Conservation (phyloP, 1,140 invertebrate genomes). For the Anoplolepis gracilipes region DNA sequence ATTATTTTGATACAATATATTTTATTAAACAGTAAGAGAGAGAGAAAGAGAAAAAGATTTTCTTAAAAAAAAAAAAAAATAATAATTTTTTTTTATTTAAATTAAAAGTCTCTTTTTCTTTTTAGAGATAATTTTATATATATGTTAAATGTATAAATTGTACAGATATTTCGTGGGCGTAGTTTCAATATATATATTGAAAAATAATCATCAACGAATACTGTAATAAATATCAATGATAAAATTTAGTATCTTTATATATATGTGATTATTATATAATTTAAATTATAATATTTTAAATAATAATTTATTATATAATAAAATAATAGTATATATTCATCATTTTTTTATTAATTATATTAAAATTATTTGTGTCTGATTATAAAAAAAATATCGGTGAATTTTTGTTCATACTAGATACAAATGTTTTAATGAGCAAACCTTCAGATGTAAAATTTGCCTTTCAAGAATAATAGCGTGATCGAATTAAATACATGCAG, state of each 20-base stretch:
- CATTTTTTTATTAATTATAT: background rate
- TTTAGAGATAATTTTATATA: constrained; percentile 11
- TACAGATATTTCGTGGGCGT: background rate
- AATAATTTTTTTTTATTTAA: background rate
- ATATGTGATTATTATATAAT: background rate
- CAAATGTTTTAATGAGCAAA: background rate
- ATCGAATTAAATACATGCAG: constrained; percentile 16
- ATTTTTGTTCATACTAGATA: background rate
- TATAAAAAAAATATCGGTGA: background rate
- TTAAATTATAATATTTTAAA: background rate
- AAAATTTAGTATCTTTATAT: background rate
- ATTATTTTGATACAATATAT: background rate
- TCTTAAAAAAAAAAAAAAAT: background rate
- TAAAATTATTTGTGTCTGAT: background rate
- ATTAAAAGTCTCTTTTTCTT: background rate
- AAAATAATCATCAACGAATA: background rate
- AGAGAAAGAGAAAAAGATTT: background rate
- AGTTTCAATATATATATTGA: background rate
- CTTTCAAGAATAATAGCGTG: constrained; percentile 10
- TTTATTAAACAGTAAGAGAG: background rate
- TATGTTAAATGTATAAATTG: too few relatives aligned
- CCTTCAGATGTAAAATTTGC: constrained; percentile 27
- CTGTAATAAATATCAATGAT: background rate
- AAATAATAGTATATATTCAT: too few relatives aligned
- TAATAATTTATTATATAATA: background rate